phyloP scores from a whole-genome alignment of 35 echinoderm and acorn worm genomes.

The Apostichopus parvimensis region DNA sequence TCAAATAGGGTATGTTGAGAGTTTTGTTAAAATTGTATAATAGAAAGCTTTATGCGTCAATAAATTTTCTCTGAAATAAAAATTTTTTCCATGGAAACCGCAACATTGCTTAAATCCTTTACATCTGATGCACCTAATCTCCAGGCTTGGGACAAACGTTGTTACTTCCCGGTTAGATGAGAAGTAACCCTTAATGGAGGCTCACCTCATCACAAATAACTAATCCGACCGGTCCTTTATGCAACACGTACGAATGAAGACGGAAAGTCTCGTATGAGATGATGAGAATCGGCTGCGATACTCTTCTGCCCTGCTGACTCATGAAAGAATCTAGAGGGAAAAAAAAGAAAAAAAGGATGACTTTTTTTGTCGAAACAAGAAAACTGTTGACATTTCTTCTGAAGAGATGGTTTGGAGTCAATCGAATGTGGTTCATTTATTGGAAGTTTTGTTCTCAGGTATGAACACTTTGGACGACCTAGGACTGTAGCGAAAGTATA shows the following conservation, averaged over 20 bases:
- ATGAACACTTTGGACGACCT: too few relatives aligned
- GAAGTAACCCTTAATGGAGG: too few relatives aligned
- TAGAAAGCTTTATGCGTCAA: too few relatives aligned
- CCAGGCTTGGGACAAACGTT: too few relatives aligned
- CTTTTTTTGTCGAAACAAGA: background rate
- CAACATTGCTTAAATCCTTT: background rate
- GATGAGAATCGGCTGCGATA: conserved; percentile 75
- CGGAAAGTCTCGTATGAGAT: conserved; percentile 97
- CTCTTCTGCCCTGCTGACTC: conserved; percentile 74
- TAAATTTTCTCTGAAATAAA: too few relatives aligned
- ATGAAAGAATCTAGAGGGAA: conserved; percentile 69
- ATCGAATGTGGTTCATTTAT: background rate
- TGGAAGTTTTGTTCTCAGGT: too few relatives aligned
- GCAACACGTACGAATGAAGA: conserved; percentile 78
- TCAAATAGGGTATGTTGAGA: too few relatives aligned
- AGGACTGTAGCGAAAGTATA: too few relatives aligned
- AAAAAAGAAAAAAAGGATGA: background rate
- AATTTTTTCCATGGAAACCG: background rate
- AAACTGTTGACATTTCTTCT: too few relatives aligned
- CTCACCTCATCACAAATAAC: conserved; percentile 98
- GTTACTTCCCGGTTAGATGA: too few relatives aligned
- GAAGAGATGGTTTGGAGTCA: background rate
- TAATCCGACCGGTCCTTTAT: conserved; percentile 80
- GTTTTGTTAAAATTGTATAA: too few relatives aligned
- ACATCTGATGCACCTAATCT: background rate